These are phyloP conservation scores for Erebia ligea DNA, from an alignment of 2,888 invertebrate species.

Conservation along the genomic window DNA sequence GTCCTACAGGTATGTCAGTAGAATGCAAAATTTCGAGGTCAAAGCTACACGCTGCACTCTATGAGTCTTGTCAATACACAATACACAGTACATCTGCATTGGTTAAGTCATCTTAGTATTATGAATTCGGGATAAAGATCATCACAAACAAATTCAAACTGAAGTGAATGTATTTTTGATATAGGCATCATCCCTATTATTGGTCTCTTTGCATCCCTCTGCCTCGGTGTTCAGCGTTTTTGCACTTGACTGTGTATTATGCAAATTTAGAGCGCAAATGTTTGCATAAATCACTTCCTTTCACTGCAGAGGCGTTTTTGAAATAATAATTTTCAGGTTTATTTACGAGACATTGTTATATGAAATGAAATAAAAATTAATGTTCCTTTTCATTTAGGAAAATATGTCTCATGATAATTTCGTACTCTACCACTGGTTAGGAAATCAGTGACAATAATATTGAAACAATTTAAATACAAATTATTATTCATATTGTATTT, in stretches of 20 bases:
- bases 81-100: too few species aligned
- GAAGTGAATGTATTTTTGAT: too few species aligned
- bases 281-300: constrained; percentile 31
- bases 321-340: constrained; percentile 1
- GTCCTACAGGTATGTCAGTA: constrained; percentile 19
- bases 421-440: too few species aligned
- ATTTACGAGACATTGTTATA: background rate
- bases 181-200: too few species aligned
- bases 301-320: background rate
- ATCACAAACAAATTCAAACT: too few species aligned
- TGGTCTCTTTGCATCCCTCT: constrained; percentile 32
- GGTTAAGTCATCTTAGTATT: too few species aligned
- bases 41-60: constrained; percentile 26
- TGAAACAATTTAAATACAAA: too few species aligned
- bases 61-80: background rate
- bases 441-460: too few species aligned
- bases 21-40: constrained; percentile 26
- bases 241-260: constrained; percentile 34
- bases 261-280: constrained; percentile 36
- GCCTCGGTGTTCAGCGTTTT: constrained; percentile 27
- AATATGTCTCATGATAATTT: too few species aligned
- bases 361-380: background rate
- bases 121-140: too few species aligned
- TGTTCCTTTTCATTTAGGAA: too few species aligned
- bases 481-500: too few species aligned